A percentile compares a stretch with the other conserved stretches of the same genome.
phyloP scores from a whole-genome alignment of 1,140 invertebrate genomes.

The Ostrea edulis region DNA sequence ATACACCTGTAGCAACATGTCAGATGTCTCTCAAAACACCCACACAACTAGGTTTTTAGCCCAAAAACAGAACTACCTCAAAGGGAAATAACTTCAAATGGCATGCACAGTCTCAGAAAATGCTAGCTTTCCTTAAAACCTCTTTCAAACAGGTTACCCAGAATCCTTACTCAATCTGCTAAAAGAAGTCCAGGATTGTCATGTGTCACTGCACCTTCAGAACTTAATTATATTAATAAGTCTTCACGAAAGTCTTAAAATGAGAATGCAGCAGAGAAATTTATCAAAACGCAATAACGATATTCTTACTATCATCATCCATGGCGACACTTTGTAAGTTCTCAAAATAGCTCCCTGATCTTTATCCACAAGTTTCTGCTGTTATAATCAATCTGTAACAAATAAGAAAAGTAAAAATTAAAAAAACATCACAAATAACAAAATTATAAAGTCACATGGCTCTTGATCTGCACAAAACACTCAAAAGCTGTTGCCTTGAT shows the following conservation, averaged over 20 bases:
- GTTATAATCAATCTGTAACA: not conserved
- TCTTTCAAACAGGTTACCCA: not conserved
- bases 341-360: not conserved
- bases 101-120: not conserved
- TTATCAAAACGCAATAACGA: not conserved
- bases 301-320: slow-evolving; percentile 25
- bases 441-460: too few relatives aligned
- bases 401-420: not conserved
- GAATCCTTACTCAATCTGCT: not conserved
- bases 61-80: not conserved
- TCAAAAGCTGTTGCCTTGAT: not conserved
- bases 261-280: not conserved
- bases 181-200: not conserved
- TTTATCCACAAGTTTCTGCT: not conserved
- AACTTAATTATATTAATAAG: not conserved
- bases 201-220: not conserved
- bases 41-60: not conserved
- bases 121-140: not conserved
- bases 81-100: not conserved
- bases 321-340: not conserved
- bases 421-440: not conserved
- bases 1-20: slow-evolving; percentile 21
- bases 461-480: not conserved
- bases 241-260: not conserved
- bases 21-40: not conserved